phyloP scores from a whole-genome alignment of 2,113 vertebrate species.

The Prunella fulvescens region DNA sequence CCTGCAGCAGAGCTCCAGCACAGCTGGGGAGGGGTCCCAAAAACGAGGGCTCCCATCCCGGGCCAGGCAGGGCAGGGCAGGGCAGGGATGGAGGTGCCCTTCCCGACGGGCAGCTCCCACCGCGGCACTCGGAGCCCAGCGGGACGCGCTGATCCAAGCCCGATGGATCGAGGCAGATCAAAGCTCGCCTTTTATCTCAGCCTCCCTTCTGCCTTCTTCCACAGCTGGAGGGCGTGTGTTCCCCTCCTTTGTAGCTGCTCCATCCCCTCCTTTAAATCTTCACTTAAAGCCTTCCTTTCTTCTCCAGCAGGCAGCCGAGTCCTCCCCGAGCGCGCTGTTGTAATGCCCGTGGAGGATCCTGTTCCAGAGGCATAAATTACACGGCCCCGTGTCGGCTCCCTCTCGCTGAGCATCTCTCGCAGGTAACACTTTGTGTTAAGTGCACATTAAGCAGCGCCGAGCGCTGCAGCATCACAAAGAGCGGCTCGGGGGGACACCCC shows the following conservation, averaged over 20 bases:
- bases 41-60: fast-evolving
- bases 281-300: slow-evolving; percentile 54
- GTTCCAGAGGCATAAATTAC: slow-evolving; percentile 39
- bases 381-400: not conserved
- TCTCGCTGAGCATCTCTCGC: slow-evolving; percentile 2
- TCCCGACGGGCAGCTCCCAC: not conserved
- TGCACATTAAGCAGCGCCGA: slow-evolving; percentile 23
- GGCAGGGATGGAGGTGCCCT: not conserved
- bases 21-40: not conserved
- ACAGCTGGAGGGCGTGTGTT: slow-evolving; percentile 63
- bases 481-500: not conserved
- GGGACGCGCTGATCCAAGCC: not conserved
- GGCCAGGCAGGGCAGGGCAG: not conserved
- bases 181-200: slow-evolving; percentile 54
- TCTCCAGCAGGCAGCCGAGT: slow-evolving; percentile 26
- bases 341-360: slow-evolving; percentile 43
- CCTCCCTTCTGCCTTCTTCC: slow-evolving; percentile 55
- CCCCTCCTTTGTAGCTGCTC: slow-evolving; percentile 54
- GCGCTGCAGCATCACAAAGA: not conserved
- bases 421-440: slow-evolving; percentile 50
- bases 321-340: not conserved
- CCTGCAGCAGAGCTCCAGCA: not conserved
- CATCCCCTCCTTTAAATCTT: slow-evolving; percentile 43
- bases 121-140: not conserved
- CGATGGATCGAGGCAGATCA: slow-evolving; percentile 29